phyloP scores from a whole-genome alignment of 1,140 invertebrate genomes.

The Anastrepha ludens region DNA sequence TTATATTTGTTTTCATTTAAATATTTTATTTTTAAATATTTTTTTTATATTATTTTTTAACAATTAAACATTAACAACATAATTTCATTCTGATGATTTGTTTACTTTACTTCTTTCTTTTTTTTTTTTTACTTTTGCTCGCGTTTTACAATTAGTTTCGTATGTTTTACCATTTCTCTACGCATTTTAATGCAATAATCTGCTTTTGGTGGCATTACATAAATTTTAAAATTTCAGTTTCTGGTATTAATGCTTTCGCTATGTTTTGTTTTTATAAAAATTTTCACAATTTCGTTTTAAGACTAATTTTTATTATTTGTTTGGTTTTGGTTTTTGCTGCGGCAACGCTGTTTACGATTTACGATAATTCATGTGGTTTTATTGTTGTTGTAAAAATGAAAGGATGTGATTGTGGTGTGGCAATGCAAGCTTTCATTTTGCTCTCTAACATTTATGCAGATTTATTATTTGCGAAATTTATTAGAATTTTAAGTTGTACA shows the following conservation, averaged over 20 bases:
- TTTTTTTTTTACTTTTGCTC: constrained; percentile 20
- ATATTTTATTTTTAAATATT: constrained; percentile 57
- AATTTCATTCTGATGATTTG: constrained; percentile 42
- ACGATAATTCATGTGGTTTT: constrained; percentile 15
- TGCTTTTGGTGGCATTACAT: constrained; percentile 43
- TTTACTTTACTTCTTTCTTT: constrained; percentile 42
- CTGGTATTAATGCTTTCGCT: constrained; percentile 48
- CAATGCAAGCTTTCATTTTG: neutral
- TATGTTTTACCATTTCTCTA: neutral
- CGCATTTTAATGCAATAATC: neutral
- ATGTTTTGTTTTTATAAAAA: constrained; percentile 57
- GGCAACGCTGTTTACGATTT: constrained; percentile 38
- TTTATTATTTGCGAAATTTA: neutral
- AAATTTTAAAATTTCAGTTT: constrained; percentile 56
- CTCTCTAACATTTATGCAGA: neutral
- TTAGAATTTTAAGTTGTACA: too few species aligned
- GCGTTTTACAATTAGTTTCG: constrained; percentile 15
- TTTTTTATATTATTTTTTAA: constrained; percentile 60
- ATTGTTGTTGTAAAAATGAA: neutral
- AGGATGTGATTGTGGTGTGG: constrained; percentile 11
- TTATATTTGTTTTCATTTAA: constrained; percentile 9
- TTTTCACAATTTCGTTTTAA: constrained; percentile 54
- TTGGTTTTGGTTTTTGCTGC: neutral
- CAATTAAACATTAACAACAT: constrained; percentile 63
- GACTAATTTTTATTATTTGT: constrained; percentile 37